A percentile compares a stretch with the other conserved stretches of the same genome.
Conservation (phyloP, 1,140 invertebrate species). For the Bombyx mori region DNA sequence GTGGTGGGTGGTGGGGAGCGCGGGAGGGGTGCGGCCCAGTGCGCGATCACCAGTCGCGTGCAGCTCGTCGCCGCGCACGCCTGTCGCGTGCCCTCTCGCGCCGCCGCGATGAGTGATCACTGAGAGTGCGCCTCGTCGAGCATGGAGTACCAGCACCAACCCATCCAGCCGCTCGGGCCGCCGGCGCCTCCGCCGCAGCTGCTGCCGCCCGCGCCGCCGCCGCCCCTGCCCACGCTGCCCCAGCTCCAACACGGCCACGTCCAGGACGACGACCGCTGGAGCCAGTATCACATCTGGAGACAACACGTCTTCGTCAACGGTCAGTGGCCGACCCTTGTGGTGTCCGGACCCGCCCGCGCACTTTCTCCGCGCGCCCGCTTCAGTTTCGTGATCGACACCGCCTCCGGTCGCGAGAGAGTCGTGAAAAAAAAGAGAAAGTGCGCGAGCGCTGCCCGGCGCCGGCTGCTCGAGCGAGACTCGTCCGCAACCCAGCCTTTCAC, state of each 20-base stretch:
- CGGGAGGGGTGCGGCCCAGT: conserved; percentile 16
- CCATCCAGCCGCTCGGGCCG: conserved; percentile 45
- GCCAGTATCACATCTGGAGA: conserved; percentile 74
- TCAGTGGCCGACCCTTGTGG: conserved; percentile 43
- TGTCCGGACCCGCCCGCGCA: conserved; percentile 27
- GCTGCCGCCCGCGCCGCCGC: conserved; percentile 42
- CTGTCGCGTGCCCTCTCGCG: conserved; percentile 31
- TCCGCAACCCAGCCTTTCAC: too few species aligned
- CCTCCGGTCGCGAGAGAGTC: conserved; percentile 22
- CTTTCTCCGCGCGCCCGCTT: conserved; percentile 30
- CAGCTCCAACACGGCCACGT: conserved; percentile 60
- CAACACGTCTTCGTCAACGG: conserved; percentile 75
- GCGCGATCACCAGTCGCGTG: conserved; percentile 26
- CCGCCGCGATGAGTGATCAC: conserved; percentile 53
- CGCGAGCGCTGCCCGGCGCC: conserved; percentile 19
- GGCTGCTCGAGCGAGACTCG: neutral
- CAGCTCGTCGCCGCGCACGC: conserved; percentile 37
- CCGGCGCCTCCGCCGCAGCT: conserved; percentile 49
- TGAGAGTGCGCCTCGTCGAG: conserved; percentile 32
- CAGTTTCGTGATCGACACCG: conserved; percentile 15
- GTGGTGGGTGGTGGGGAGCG: conserved; percentile 16
- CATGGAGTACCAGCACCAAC: conserved; percentile 59
- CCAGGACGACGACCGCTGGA: conserved; percentile 70
- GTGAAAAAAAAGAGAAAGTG: conserved; percentile 46
- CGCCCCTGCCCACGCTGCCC: conserved; percentile 55